Evolutionary conservation across 1,140 invertebrate species (phyloP), one percentile per base, ranked within the genome.

Genomic region (Galleria mellonella): DNA sequence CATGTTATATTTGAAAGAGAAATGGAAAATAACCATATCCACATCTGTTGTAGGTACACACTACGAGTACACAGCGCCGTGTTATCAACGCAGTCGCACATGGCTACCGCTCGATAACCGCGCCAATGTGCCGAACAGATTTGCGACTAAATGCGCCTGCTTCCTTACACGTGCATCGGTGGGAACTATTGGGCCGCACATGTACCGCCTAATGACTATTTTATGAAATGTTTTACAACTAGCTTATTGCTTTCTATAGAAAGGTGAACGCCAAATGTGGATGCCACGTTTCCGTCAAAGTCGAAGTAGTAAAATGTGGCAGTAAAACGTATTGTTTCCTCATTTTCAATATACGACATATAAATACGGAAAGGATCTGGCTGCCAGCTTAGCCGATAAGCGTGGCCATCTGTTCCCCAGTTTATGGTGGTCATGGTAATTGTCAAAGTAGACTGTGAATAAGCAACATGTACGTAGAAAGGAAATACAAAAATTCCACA

Each of bases 171-270:
- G 70, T 81, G 72, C 63, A 57, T 45, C 56, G 60, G 53, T 66
- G 65, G 63, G 68, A 69, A 65, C 57, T 33, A 30, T 44, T 54
- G 54, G 51, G 56, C 38, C 38, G 41, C 71, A 74, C 71, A 75
- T 75, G 74, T 51, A 54, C 43, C 35, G 47, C 55, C 59, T 72
- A 68, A 72, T 63, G 62, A 68, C 61, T 66, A 69, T 73, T 77
- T 72, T 77, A 75, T 69, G 62, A 72, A 81, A 73, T 70, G 65
- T 79, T 81, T 81, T 79, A 79, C 72, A 72, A 75, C 71, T 60
- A 71, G 56, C 55, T 62, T 47, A 62, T 50, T 49, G 68, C 67
- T 74, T 73, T 78, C 69, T 62, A 71, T 62, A 69, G 75, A 72
- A 79, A 79, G 72, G 75, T 77, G 72, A 75, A 68, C 70, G 69